These are phyloP conservation scores for Tetramorium bicarinatum DNA, from an alignment of 2,888 invertebrate species.

Conservation along the genomic window DNA sequence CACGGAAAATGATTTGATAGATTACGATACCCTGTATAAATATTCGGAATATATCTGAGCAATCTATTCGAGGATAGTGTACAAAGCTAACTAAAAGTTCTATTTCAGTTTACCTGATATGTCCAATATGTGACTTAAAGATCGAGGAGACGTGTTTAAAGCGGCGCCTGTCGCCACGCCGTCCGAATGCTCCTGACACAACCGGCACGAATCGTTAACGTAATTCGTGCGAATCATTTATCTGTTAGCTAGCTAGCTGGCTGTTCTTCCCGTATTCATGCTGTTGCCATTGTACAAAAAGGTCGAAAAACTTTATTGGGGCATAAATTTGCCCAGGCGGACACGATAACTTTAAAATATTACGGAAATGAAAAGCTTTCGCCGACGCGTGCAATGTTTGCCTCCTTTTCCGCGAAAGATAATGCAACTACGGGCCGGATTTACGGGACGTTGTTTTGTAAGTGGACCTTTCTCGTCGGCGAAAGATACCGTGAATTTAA, in stretches of 20 bases:
- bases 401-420: conserved; percentile 85
- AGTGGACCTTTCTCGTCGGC: conserved; percentile 78
- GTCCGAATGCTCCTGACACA: conserved; percentile 4
- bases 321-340: conserved; percentile 83
- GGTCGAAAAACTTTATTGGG: conserved; percentile 82
- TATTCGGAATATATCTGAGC: conserved; percentile 35
- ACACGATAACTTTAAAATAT: conserved; percentile 85
- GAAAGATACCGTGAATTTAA: conserved; percentile 82
- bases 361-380: conserved; percentile 85
- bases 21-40: conserved; percentile 45
- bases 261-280: conserved; percentile 40
- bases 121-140: conserved; percentile 25
- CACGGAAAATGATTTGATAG: conserved; percentile 16
- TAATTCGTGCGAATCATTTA: conserved; percentile 68
- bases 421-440: conserved; percentile 81
- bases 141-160: conserved; percentile 32
- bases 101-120: conserved; percentile 35
- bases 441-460: conserved; percentile 83
- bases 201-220: conserved; percentile 57
- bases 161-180: conserved; percentile 2
- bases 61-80: conserved; percentile 22
- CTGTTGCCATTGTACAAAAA: conserved; percentile 60
- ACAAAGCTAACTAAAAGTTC: conserved; percentile 32
- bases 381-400: conserved; percentile 80
- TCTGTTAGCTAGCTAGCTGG: conserved; percentile 34